Base-by-base conservation (phyloP, 2,888 invertebrate species). In the Apomyelois bistriatella region DNA sequence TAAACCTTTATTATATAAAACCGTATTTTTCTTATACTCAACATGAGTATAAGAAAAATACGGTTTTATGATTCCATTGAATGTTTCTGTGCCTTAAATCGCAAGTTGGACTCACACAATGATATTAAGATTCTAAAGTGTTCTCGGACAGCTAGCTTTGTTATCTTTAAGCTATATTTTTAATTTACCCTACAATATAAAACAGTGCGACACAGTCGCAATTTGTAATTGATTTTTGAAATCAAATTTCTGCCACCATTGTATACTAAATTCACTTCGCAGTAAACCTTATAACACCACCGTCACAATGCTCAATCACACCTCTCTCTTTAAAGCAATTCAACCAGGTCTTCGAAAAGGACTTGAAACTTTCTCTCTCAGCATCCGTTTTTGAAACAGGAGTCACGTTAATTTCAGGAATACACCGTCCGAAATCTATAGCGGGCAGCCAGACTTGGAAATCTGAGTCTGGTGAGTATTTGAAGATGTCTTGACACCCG, bases 401-500 rank as follows among this genome's bases (percentile, higher is more conserved):
- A 0, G 84, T 85, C 0, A 89, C 81, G 42, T 85, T 85, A 22
- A 90, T 88, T 58, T 89, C 89, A 0, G 90, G 90, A 35, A 86
- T 72, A 61, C 90, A 90, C 51, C 88, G 69, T 0, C 90, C 90
- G 41, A 89, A 90, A 59, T 90, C 83, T 0, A 89, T 72, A 0
- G 88, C 90, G 5, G 90, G 90, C 8, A 90, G 65, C 90, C 90
- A 90, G 1, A 89, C 87, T 48, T 82, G 82, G 54, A 90, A 88
- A 54, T 91, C 91, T 0, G 87, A 87, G 47, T 90, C 90, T 1
- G 88, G 88, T n/a, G 89, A 85, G 59, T 87, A 90, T 73, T 90
- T 91, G 60, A 91, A 90, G 58, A 92, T 91, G 55, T 91, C 88
- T 55, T 82, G 76, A 72, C 93, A 93, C 28, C 92, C 92, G 57